Evolutionary conservation across 2,113 vertebrate genomes (phyloP).

Genomic region (Odobenus rosmarus): DNA sequence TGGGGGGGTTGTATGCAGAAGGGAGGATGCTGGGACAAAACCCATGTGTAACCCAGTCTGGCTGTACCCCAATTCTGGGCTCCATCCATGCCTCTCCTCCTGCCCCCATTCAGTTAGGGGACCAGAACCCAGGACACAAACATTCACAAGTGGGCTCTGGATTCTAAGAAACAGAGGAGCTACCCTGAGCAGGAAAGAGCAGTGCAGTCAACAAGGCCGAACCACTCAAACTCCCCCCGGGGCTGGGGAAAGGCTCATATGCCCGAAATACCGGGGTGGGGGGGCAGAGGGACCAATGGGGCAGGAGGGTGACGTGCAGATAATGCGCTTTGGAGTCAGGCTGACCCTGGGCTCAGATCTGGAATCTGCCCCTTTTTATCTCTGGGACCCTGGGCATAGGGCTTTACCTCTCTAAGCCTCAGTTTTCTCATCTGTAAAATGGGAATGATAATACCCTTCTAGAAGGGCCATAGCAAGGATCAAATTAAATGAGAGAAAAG

Average conservation of each 20-base stretch:
- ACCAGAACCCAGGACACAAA: background rate
- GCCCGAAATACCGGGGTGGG: background rate
- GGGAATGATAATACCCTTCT: background rate
- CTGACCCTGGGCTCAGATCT: background rate
- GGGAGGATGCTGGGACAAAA: background rate
- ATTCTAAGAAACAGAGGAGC: background rate
- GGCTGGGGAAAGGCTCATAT: background rate
- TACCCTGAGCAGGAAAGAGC: background rate
- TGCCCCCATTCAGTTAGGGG: background rate
- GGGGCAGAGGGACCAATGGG: background rate
- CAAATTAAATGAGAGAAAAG: background rate
- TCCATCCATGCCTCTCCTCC: background rate
- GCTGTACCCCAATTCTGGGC: background rate
- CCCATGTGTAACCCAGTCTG: background rate
- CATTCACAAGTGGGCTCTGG: background rate
- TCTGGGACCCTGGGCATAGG: background rate
- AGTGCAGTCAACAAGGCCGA: background rate
- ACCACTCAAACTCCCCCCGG: background rate
- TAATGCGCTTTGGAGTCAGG: background rate
- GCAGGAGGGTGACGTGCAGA: background rate
- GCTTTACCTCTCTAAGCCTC: background rate
- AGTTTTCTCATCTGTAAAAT: background rate
- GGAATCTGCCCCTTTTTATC: background rate
- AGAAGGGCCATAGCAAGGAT: background rate
- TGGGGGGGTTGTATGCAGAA: background rate